Evolutionary conservation across 2,113 vertebrate genomes (phyloP).

Genomic region (Larimichthys polyactis): DNA sequence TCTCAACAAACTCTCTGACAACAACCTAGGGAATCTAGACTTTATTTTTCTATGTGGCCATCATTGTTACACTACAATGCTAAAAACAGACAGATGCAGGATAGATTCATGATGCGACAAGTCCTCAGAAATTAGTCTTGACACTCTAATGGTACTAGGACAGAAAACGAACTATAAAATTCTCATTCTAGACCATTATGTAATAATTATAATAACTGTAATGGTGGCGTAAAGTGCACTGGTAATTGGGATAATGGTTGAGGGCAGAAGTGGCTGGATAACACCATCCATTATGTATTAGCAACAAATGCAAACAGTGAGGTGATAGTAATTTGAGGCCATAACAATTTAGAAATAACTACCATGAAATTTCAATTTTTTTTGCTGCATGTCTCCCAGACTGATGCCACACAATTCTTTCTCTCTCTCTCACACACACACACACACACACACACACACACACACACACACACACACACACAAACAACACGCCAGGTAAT

Average conservation of each 20-base stretch:
- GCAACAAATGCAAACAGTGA: conserved; percentile 31
- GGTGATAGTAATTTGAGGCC: conserved; percentile 14
- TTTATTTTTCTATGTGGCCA: not conserved
- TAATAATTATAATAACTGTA: conserved; percentile 65
- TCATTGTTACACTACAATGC: conserved; percentile 6
- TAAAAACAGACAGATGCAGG: conserved; percentile 32
- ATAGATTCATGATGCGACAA: conserved; percentile 32
- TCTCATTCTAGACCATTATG: conserved; percentile 53
- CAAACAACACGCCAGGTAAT: not conserved
- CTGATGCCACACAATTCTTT: not conserved
- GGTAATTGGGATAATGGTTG: conserved; percentile 63
- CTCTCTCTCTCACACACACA: not conserved
- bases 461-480: not conserved
- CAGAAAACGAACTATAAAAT: conserved; percentile 55
- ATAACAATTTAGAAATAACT: conserved; percentile 20
- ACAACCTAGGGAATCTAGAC: not conserved
- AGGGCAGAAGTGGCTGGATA: conserved; percentile 35
- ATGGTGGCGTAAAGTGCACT: conserved; percentile 58
- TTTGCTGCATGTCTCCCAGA: conserved; percentile 19
- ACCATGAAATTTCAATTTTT: conserved; percentile 11
- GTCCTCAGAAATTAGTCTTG: conserved; percentile 56
- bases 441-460: not conserved
- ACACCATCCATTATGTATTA: conserved; percentile 53
- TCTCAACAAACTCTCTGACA: not conserved
- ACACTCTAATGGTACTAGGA: conserved; percentile 57